phyloP scores from a whole-genome alignment of 1,140 invertebrate genomes.

The Drosophila teissieri region DNA sequence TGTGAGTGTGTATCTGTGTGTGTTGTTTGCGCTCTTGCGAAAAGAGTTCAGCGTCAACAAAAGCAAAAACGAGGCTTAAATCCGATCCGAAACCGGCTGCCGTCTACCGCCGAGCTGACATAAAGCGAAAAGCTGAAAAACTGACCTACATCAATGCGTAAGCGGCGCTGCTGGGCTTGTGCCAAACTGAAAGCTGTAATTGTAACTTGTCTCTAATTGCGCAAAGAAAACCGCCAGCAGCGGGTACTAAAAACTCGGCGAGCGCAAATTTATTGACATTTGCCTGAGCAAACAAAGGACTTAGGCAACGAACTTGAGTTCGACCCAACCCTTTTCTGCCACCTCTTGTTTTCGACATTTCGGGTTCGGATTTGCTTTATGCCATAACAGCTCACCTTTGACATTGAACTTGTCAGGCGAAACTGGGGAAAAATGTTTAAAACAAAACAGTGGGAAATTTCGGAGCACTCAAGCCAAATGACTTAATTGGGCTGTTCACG shows the following conservation, averaged over 20 bases:
- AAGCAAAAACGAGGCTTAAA: constrained; percentile 45
- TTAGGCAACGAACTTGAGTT: constrained; percentile 68
- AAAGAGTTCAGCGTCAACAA: constrained; percentile 59
- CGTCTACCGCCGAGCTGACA: constrained; percentile 36
- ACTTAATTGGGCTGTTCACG: constrained; percentile 26
- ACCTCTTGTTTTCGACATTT: constrained; percentile 38
- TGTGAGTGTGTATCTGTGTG: neutral
- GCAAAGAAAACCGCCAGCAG: constrained; percentile 49
- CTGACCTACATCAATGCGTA: constrained; percentile 80
- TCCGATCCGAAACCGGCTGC: constrained; percentile 68
- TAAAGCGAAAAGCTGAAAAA: constrained; percentile 71
- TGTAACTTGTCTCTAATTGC: constrained; percentile 69
- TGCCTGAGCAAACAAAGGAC: constrained; percentile 65
- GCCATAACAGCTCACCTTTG: constrained; percentile 59
- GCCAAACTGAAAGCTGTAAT: constrained; percentile 56
- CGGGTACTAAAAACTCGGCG: constrained; percentile 13
- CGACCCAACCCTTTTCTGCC: constrained; percentile 11
- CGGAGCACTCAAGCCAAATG: constrained; percentile 13
- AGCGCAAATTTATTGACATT: constrained; percentile 64
- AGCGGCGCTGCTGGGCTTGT: constrained; percentile 56
- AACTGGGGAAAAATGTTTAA: constrained; percentile 25
- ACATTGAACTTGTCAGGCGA: constrained; percentile 75
- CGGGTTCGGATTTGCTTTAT: constrained; percentile 25
- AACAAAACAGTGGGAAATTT: constrained; percentile 30
- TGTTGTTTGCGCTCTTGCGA: constrained; percentile 53